Percentiles rank a stretch among this genome's conserved stretches.
These are phyloP conservation scores for Motacilla tschutschensis DNA, from an alignment of 2,113 vertebrate genomes.

Conservation along the genomic window DNA sequence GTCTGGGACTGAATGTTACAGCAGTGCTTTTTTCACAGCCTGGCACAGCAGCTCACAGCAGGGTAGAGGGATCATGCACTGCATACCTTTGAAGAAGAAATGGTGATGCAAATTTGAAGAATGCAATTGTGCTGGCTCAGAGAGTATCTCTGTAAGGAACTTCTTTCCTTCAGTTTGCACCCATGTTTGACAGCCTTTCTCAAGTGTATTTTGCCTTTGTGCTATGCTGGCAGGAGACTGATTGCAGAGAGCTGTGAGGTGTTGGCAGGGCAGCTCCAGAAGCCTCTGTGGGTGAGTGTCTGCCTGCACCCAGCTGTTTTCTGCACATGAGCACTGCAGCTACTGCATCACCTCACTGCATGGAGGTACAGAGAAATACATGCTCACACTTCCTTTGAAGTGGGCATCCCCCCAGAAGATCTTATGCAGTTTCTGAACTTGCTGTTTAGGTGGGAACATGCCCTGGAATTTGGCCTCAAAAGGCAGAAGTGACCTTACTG, in stretches of 20 bases:
- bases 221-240: neutral
- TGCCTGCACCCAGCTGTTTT: neutral
- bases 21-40: neutral
- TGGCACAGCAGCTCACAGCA: neutral
- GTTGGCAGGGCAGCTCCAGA: neutral
- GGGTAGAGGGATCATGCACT: neutral
- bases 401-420: neutral
- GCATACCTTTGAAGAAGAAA: neutral
- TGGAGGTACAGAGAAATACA: neutral
- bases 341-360: accelerated
- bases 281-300: neutral
- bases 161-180: neutral
- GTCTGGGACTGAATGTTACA: slow-evolving; percentile 45
- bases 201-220: neutral
- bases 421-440: neutral
- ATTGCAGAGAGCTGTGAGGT: neutral
- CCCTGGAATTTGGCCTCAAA: neutral
- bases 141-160: neutral
- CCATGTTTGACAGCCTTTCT: neutral
- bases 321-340: neutral
- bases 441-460: neutral
- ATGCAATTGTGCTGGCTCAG: neutral
- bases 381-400: neutral
- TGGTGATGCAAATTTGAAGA: neutral
- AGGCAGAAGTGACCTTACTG: neutral